Conservation (phyloP, 2,797 vertebrate species). For the Luscinia megarhynchos region DNA sequence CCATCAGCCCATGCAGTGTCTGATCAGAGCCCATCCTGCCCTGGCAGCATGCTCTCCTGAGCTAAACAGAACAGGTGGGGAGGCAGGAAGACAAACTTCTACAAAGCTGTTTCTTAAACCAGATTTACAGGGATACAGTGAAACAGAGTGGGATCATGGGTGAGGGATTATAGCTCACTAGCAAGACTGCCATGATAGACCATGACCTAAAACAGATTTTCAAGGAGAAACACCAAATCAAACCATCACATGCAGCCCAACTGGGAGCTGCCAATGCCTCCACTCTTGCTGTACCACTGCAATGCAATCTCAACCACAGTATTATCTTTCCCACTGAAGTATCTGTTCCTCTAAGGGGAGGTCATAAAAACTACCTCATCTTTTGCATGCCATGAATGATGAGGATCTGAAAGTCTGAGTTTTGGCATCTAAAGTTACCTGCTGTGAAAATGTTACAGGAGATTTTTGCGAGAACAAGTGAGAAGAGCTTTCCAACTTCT, state of each 20-base stretch:
- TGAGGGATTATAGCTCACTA: neutral
- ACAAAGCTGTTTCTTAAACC: conserved; percentile 29
- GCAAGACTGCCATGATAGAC: neutral
- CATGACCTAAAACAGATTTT: neutral
- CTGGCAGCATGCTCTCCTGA: neutral
- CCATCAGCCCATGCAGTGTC: neutral
- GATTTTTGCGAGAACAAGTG: neutral
- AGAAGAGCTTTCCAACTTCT: neutral
- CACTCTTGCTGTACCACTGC: neutral
- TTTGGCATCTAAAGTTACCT: neutral
- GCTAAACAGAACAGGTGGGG: neutral
- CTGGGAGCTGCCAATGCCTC: neutral
- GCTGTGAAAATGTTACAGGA: neutral
- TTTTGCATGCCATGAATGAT: neutral
- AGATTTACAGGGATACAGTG: neutral
- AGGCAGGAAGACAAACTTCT: conserved; percentile 1
- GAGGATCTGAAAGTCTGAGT: neutral
- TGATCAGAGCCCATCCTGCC: neutral
- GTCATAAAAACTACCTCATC: neutral
- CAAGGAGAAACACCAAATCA: neutral
- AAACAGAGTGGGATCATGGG: neutral
- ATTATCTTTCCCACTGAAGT: neutral
- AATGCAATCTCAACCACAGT: neutral
- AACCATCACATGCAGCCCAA: neutral
- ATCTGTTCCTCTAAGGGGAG: neutral